Evolutionary conservation across 2,888 invertebrate species (phyloP).

Genomic region (Erebia palarica): DNA sequence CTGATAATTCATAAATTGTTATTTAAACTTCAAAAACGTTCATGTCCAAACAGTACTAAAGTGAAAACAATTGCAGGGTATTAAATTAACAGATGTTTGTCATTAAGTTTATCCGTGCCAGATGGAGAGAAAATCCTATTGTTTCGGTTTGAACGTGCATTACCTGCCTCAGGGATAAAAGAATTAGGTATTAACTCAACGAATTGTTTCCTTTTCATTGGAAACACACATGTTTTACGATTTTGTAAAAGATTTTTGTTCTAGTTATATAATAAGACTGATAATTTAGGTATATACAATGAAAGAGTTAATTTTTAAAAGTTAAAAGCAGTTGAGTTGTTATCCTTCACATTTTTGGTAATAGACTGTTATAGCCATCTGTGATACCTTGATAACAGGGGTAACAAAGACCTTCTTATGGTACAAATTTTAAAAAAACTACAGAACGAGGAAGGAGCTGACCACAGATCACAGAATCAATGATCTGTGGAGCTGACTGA

Average conservation of each 20-base stretch:
- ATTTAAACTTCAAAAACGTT: background rate
- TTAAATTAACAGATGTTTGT: conserved; percentile 32
- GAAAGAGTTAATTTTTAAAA: too few relatives aligned
- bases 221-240: conserved; percentile 38
- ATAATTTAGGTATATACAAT: too few relatives aligned
- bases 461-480: too few relatives aligned
- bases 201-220: conserved; percentile 28
- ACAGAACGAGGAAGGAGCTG: too few relatives aligned
- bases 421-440: too few relatives aligned
- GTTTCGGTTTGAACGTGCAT: conserved; percentile 30
- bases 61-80: conserved; percentile 10
- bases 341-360: too few relatives aligned
- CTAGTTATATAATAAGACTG: background rate
- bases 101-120: conserved; percentile 32
- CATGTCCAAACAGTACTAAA: background rate
- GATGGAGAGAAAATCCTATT: conserved; percentile 31
- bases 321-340: too few relatives aligned
- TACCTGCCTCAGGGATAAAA: conserved; percentile 36
- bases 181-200: conserved; percentile 1
- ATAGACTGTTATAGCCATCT: too few relatives aligned
- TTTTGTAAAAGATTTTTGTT: conserved; percentile 6
- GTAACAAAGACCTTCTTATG: too few relatives aligned
- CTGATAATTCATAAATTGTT: background rate
- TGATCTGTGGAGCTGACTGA: too few relatives aligned
- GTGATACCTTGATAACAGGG: too few relatives aligned